Percentiles rank a stretch among this genome's conserved stretches.
These are phyloP conservation scores for Chironomus riparius DNA, from an alignment of 2,888 invertebrate species.

Conservation along the genomic window DNA sequence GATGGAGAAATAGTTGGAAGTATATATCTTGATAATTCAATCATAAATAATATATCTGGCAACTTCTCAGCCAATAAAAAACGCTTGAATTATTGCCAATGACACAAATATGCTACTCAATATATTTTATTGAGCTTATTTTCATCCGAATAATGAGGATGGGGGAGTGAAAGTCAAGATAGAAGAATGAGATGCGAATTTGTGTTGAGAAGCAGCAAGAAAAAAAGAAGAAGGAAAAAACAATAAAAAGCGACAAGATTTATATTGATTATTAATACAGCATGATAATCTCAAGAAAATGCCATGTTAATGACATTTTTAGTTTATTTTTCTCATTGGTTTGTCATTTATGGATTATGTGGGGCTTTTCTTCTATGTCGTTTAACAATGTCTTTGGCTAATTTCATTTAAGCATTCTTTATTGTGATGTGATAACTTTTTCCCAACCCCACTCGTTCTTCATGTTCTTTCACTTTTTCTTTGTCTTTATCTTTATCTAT, in stretches of 20 bases:
- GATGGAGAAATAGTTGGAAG: neutral
- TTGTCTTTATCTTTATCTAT: neutral
- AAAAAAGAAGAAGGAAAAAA: neutral
- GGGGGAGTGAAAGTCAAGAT: neutral
- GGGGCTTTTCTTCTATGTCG: too few species aligned
- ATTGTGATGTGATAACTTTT: too few species aligned
- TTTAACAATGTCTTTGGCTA: neutral
- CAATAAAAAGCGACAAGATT: slow-evolving; percentile 15
- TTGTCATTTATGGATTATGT: too few species aligned
- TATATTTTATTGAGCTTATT: slow-evolving; percentile 24
- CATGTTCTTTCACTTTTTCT: neutral
- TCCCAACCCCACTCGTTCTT: neutral
- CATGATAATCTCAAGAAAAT: slow-evolving; percentile 1
- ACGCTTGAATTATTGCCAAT: slow-evolving; percentile 17
- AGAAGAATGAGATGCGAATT: neutral
- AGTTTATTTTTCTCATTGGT: neutral
- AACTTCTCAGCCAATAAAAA: slow-evolving; percentile 25
- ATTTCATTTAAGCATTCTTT: neutral
- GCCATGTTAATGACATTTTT: slow-evolving; percentile 9
- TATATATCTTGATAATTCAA: slow-evolving; percentile 24
- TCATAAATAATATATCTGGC: slow-evolving; percentile 24
- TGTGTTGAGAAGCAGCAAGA: neutral
- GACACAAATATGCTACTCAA: slow-evolving; percentile 21
- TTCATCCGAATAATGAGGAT: neutral
- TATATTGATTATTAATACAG: slow-evolving; percentile 18